These are phyloP conservation scores for Napeogenes sylphis DNA, from an alignment of 2,888 invertebrate species.

Conservation along the genomic window DNA sequence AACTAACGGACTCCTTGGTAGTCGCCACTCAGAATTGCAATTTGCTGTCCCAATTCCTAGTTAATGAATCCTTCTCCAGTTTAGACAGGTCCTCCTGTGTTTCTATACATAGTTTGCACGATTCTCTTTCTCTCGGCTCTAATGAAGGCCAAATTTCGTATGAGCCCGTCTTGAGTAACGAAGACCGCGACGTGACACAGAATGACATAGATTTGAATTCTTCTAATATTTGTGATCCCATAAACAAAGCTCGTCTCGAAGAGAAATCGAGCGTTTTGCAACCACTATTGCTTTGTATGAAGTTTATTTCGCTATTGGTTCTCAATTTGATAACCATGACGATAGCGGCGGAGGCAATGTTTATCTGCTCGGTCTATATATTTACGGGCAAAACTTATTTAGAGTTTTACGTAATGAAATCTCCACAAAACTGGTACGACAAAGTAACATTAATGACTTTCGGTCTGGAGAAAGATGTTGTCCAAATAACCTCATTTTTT, in stretches of 20 bases:
- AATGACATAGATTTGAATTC: conserved; percentile 26
- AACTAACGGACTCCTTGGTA: conserved; percentile 46
- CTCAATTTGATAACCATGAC: conserved; percentile 45
- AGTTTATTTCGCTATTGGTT: conserved; percentile 45
- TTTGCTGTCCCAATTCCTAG: conserved; percentile 48
- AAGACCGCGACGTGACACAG: conserved; percentile 17
- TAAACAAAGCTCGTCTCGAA: conserved; percentile 21
- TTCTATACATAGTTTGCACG: conserved; percentile 55
- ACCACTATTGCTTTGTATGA: conserved; percentile 38
- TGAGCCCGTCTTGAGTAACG: background rate
- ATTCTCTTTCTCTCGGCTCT: conserved; percentile 28
- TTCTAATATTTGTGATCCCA: conserved; percentile 18
- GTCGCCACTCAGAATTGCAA: conserved; percentile 49
- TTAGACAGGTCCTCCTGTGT: conserved; percentile 39
- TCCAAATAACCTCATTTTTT: conserved; percentile 48
- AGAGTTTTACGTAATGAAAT: conserved; percentile 45
- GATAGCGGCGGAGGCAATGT: conserved; percentile 45
- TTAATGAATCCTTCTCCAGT: conserved; percentile 32
- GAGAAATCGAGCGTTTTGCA: conserved; percentile 28
- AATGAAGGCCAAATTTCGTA: conserved; percentile 12
- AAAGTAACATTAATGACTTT: conserved; percentile 42
- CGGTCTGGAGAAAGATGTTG: conserved; percentile 45
- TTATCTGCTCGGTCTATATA: conserved; percentile 42
- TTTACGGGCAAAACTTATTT: conserved; percentile 49
- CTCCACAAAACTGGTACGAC: conserved; percentile 47